Base-by-base conservation (phyloP, 2,113 vertebrate species). In the Cinclus mexicanus region DNA sequence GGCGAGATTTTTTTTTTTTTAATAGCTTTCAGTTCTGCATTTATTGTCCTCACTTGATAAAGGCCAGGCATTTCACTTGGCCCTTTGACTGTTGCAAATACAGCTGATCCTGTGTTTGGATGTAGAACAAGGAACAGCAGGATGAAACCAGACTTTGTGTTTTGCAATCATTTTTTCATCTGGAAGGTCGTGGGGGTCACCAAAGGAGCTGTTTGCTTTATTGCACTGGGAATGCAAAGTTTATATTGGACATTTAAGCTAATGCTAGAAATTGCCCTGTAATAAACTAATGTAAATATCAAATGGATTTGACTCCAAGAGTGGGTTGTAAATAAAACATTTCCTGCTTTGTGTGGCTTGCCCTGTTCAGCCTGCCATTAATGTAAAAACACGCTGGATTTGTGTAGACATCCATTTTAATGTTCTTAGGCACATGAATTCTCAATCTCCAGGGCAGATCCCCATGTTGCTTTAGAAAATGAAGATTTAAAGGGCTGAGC, bases 231-330 rank as follows among this genome's bases (percentile, higher is more conserved):
- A 89, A 87, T 14, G 64, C 60, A 74, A 83, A 93, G 9, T 90
- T 91, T 87, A 33, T 49, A 72, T 75, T 72, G 83, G 74, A 49
- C 81, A 76, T 91, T 87, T 87, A 87, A 93, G 84, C 49, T 84
- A 82, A 68, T 76, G 74, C 68, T 93, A 76, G 77, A 91, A 72
- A 94, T 84, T 79, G 53, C 81, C 74, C 65, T 84, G 35, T 56
- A 71, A 93, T 91, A 84, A 93, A 87, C 57, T 8, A 75, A 93
- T 84, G 77, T 79, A 94, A 91, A 96, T 89, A 95, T 76, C 81
- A 78, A 57, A 87, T 76, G 82, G 77, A 57, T 89, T 64, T 82
- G 74, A 84, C 70, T 81, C 65, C 21, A 33, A 31, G 77, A 72
- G 63, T 53, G 65, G 39, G 25, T 57, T 84, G 77, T 91, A 92